phyloP scores from a whole-genome alignment of 2,797 vertebrate genomes.

The Octomys mimax region DNA sequence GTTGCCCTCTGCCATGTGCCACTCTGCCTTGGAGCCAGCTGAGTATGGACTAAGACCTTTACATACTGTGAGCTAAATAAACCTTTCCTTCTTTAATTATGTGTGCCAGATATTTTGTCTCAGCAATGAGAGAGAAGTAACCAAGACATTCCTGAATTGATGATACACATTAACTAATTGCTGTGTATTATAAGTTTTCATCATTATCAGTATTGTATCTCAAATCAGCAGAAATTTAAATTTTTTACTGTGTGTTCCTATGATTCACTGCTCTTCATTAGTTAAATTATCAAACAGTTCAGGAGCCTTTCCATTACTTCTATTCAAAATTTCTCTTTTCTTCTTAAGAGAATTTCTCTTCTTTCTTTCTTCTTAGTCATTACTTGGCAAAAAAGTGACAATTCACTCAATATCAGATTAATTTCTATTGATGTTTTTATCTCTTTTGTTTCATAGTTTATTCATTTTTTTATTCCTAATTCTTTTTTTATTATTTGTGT shows the following conservation, averaged over 20 bases:
- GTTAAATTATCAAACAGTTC: constrained; percentile 63
- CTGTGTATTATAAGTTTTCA: constrained; percentile 23
- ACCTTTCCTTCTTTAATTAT: too few relatives aligned
- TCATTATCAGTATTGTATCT: constrained; percentile 50
- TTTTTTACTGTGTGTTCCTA: not conserved
- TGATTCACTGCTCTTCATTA: constrained; percentile 70
- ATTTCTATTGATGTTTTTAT: constrained; percentile 54
- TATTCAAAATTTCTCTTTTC: constrained; percentile 60
- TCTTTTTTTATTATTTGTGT: too few relatives aligned
- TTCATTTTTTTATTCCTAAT: too few relatives aligned
- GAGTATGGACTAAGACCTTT: too few relatives aligned
- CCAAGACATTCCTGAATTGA: constrained; percentile 9
- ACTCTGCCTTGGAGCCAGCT: too few relatives aligned
- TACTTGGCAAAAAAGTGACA: not conserved
- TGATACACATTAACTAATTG: not conserved
- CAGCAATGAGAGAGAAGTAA: too few relatives aligned
- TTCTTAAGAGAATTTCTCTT: constrained; percentile 38
- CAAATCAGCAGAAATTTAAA: constrained; percentile 56
- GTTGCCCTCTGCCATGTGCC: too few relatives aligned
- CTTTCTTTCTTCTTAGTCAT: not conserved
- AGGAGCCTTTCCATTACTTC: constrained; percentile 47
- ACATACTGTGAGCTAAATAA: too few relatives aligned
- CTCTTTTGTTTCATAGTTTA: constrained; percentile 36
- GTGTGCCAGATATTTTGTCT: too few relatives aligned
- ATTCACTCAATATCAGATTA: not conserved